phyloP scores from a whole-genome alignment of 2,797 vertebrate genomes.

The Dipus sagitta region DNA sequence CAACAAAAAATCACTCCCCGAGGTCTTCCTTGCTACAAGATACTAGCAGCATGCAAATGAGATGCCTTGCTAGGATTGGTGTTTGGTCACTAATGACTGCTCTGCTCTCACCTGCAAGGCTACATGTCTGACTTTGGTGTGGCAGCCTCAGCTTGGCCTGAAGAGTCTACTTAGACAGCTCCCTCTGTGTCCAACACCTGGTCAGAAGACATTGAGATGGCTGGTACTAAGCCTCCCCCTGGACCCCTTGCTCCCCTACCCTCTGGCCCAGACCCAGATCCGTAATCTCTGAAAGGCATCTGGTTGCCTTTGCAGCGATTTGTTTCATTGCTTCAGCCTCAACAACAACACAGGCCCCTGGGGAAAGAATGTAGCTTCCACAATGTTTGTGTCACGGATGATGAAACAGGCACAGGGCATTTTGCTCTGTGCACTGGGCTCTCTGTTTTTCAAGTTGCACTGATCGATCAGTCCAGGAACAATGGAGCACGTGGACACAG shows the following conservation, averaged over 20 bases:
- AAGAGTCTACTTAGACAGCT: not conserved
- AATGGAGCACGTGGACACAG: slow-evolving; percentile 26
- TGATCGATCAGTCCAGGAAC: slow-evolving; percentile 36
- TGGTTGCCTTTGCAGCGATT: slow-evolving; percentile 5
- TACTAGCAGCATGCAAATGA: slow-evolving; percentile 66
- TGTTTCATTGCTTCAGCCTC: slow-evolving; percentile 22
- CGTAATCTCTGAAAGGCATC: not conserved
- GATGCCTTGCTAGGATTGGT: slow-evolving; percentile 48
- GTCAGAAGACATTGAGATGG: not conserved
- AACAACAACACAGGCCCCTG: not conserved
- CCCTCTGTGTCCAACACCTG: not conserved
- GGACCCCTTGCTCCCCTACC: not conserved
- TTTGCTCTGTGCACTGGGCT: slow-evolving; percentile 24
- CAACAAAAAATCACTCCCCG: slow-evolving; percentile 60
- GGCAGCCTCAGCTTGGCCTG: not conserved
- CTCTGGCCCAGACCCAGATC: not conserved
- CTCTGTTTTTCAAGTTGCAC: not conserved
- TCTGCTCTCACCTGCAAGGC: not conserved
- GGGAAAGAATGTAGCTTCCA: slow-evolving; percentile 40
- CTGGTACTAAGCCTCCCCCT: too few species aligned
- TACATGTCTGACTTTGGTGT: not conserved
- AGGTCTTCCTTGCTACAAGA: slow-evolving; percentile 56
- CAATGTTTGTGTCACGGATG: slow-evolving; percentile 49
- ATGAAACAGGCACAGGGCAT: slow-evolving; percentile 45
- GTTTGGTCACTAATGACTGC: not conserved